Conservation (phyloP, 2,113 vertebrate genomes). For the Anhinga anhinga region DNA sequence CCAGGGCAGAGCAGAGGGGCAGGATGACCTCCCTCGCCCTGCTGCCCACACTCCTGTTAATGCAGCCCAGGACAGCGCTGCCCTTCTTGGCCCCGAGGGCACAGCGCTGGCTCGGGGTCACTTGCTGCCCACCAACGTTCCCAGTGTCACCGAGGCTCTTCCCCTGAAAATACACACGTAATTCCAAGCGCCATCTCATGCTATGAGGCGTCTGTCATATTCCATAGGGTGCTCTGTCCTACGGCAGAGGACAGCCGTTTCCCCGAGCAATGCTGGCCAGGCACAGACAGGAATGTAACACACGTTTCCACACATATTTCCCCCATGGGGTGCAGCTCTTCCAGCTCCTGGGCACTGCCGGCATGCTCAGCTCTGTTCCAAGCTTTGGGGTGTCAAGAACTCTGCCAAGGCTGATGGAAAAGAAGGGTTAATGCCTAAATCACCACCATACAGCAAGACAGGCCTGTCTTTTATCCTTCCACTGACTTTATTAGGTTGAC, state of each 20-base stretch:
- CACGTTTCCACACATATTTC: accelerated
- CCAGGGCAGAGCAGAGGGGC: no score
- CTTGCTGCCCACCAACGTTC: no score
- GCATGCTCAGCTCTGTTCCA: accelerated
- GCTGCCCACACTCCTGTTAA: no score
- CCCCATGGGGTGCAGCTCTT: background rate
- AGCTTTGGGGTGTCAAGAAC: accelerated
- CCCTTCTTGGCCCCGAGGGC: no score
- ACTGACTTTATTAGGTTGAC: background rate
- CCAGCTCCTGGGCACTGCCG: no score
- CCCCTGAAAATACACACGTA: accelerated
- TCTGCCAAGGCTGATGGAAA: background rate
- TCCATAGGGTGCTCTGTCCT: background rate
- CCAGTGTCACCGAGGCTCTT: no score
- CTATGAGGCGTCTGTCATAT: no score
- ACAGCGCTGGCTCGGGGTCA: no score
- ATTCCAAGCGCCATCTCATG: accelerated
- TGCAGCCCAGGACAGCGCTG: no score
- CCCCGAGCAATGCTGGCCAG: accelerated
- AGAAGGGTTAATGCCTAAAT: background rate
- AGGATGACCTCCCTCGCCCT: no score
- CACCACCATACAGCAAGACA: accelerated
- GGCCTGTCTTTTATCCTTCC: background rate
- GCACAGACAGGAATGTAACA: accelerated
- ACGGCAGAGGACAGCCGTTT: accelerated